Percentiles rank a stretch among this genome's conserved stretches.
Conservation (phyloP, 2,113 vertebrate genomes). For the Grus americana region DNA sequence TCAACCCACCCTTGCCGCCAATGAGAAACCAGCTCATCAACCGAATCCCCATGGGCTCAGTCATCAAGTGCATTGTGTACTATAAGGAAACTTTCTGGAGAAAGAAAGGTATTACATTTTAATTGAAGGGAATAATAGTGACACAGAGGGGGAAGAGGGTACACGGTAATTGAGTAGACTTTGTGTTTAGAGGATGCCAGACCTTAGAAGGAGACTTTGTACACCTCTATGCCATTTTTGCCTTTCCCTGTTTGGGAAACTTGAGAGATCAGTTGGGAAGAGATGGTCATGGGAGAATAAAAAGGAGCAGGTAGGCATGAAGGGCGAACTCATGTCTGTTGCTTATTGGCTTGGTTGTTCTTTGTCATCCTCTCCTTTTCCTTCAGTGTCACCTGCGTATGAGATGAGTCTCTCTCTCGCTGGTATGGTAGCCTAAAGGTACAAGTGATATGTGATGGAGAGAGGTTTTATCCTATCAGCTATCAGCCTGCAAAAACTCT, state of each 20-base stretch:
- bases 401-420: neutral
- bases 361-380: neutral
- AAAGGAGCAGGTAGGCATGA: neutral
- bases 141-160: neutral
- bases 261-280: neutral
- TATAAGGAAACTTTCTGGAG: conserved; percentile 96
- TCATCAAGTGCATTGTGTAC: conserved; percentile 98
- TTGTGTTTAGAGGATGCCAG: neutral
- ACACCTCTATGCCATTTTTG: neutral
- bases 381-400: neutral
- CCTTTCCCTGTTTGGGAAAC: neutral
- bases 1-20: conserved; percentile 89
- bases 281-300: neutral
- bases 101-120: conserved; percentile 82
- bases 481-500: neutral
- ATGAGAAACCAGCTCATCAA: conserved; percentile 93
- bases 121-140: neutral
- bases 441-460: neutral
- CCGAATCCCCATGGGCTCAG: conserved; percentile 93
- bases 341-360: neutral
- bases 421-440: neutral
- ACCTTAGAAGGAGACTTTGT: neutral
- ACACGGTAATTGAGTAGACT: neutral
- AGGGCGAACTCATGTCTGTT: neutral
- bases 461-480: neutral